Conservation (phyloP, 2,113 vertebrate genomes). For the Salvelinus sp. region DNA sequence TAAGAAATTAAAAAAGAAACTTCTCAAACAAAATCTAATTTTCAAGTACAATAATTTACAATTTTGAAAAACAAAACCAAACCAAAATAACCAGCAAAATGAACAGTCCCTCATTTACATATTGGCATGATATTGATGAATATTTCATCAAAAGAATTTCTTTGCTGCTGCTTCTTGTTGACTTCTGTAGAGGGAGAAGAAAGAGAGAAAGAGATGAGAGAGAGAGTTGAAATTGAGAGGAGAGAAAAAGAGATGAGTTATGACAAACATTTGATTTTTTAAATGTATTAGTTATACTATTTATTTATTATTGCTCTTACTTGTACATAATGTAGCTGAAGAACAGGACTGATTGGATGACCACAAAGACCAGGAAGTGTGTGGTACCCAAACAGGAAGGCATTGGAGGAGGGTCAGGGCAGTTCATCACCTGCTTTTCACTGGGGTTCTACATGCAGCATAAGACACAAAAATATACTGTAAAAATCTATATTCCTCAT, state of each 20-base stretch:
- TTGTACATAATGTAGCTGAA: constrained; percentile 93
- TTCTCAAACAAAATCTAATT: constrained; percentile 42
- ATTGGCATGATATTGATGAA: constrained; percentile 29
- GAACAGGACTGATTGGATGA: constrained; percentile 85
- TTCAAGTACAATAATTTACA: constrained; percentile 77
- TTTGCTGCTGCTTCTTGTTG: constrained; percentile 98
- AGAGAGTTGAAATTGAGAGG: constrained; percentile 1
- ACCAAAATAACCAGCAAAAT: constrained; percentile 59
- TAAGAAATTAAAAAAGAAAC: constrained; percentile 57
- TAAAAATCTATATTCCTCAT: no score
- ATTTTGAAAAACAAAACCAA: constrained; percentile 47
- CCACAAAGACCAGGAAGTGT: constrained; percentile 89
- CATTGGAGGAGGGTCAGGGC: constrained; percentile 84
- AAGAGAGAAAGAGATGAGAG: no score
- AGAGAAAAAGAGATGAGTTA: not conserved
- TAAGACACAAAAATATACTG: not conserved
- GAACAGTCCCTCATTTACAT: constrained; percentile 74
- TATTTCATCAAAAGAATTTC: constrained; percentile 95
- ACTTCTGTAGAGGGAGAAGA: constrained; percentile 75
- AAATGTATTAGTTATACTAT: not conserved
- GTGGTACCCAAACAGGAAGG: constrained; percentile 87
- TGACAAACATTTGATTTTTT: not conserved
- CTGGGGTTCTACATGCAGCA: constrained; percentile 72
- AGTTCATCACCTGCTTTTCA: constrained; percentile 78
- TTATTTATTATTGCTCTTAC: constrained; percentile 69